Evolutionary conservation across 2,797 vertebrate species (phyloP).

Genomic region (Sebastes alutus): DNA sequence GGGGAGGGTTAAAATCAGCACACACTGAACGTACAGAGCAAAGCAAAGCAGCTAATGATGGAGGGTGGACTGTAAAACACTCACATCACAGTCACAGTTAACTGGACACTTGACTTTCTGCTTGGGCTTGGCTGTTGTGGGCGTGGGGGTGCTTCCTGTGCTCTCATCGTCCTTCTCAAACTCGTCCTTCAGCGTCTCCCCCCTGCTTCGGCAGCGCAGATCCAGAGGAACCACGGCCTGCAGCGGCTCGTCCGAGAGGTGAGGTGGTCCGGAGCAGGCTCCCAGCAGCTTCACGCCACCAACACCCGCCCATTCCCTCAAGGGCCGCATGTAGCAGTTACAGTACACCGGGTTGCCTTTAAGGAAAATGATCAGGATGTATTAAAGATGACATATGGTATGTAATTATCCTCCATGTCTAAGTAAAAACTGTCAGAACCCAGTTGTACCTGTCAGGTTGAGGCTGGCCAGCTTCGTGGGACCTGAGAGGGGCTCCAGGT

Average conservation of each 20-base stretch:
- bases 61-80: conserved; percentile 12
- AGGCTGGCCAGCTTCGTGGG: conserved; percentile 73
- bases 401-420: background rate
- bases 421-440: background rate
- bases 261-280: conserved; percentile 81
- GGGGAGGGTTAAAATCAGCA: background rate
- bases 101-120: conserved; percentile 80
- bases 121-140: conserved; percentile 17
- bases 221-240: conserved; percentile 77
- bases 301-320: conserved; percentile 81
- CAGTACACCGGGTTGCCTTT: conserved; percentile 89
- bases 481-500: conserved; percentile 83
- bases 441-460: conserved; percentile 78
- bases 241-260: conserved; percentile 85
- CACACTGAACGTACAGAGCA: background rate
- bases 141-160: accelerated
- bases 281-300: conserved; percentile 79
- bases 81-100: conserved; percentile 84
- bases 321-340: conserved; percentile 86
- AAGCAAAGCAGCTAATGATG: background rate
- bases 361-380: conserved; percentile 1
- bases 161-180: conserved; percentile 54
- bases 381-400: background rate
- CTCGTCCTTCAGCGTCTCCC: conserved; percentile 41
- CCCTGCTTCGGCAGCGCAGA: conserved; percentile 80